Evolutionary conservation across 2,888 invertebrate genomes (phyloP).

Genomic region (Hetaerina titia): DNA sequence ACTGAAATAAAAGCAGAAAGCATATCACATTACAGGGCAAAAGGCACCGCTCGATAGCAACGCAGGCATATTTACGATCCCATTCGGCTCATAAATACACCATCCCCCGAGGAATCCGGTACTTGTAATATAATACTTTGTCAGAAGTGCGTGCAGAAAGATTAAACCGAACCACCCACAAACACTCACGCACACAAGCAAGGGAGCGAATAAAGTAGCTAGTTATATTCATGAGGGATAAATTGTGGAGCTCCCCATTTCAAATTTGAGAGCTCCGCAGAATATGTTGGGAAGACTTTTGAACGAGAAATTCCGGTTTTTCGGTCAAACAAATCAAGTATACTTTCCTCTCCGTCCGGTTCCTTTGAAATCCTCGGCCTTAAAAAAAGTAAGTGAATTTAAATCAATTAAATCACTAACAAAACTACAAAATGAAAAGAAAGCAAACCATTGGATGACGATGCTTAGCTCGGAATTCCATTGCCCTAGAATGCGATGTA

Average conservation of each 20-base stretch:
- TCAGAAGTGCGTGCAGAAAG: not conserved
- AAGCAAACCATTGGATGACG: too few species aligned
- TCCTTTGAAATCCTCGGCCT: not conserved
- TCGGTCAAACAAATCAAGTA: not conserved
- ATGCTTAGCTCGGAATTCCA: too few species aligned
- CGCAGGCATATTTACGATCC: not conserved
- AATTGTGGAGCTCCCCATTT: not conserved
- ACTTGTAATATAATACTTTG: not conserved
- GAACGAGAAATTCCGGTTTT: slow-evolving; percentile 14
- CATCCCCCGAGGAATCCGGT: not conserved
- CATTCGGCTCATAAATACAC: not conserved
- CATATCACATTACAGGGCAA: not conserved
- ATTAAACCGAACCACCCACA: not conserved
- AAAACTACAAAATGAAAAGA: too few species aligned
- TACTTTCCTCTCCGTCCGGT: not conserved
- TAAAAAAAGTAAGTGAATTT: not conserved
- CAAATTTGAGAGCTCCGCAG: not conserved
- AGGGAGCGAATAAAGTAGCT: not conserved
- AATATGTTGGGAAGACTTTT: not conserved
- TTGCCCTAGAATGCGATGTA: too few species aligned
- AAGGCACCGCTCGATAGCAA: not conserved
- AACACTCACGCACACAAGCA: not conserved
- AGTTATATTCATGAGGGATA: not conserved
- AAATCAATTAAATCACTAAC: too few species aligned
- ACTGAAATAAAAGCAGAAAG: not conserved